Evolutionary conservation across 2,113 vertebrate species (phyloP).

Genomic region (Glaucidium brasilianum): DNA sequence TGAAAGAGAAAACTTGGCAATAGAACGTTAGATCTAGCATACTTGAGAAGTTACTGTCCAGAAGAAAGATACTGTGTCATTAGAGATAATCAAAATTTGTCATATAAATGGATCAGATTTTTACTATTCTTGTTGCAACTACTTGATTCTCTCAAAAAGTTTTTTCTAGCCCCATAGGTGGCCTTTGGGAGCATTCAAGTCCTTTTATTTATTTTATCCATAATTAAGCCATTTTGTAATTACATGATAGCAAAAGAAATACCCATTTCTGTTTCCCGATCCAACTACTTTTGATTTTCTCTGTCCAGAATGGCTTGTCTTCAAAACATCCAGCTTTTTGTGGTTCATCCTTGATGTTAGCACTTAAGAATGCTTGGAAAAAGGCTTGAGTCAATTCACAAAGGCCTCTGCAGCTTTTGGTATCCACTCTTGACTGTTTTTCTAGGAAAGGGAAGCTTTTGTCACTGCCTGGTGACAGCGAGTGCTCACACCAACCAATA

Average conservation of each 20-base stretch:
- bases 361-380: not conserved
- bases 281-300: not conserved
- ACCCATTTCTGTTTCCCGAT: not conserved
- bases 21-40: not conserved
- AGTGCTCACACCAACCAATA: not conserved
- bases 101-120: not conserved
- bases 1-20: not conserved
- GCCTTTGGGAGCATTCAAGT: not conserved
- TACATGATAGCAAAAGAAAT: not conserved
- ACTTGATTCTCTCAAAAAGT: not conserved
- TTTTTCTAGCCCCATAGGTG: not conserved
- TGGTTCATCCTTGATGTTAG: not conserved
- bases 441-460: not conserved
- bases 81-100: not conserved
- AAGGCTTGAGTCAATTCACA: rapidly evolving
- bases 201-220: not conserved
- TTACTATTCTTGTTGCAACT: not conserved
- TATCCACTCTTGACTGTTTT: not conserved
- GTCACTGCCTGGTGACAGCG: rapidly evolving
- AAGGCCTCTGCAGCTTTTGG: not conserved
- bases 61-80: not conserved
- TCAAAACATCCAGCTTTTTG: not conserved
- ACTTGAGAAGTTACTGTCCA: not conserved
- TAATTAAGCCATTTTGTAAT: not conserved
- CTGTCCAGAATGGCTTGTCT: not conserved